These are phyloP conservation scores for Athene noctua DNA, from an alignment of 2,113 vertebrate genomes.

Conservation along the genomic window DNA sequence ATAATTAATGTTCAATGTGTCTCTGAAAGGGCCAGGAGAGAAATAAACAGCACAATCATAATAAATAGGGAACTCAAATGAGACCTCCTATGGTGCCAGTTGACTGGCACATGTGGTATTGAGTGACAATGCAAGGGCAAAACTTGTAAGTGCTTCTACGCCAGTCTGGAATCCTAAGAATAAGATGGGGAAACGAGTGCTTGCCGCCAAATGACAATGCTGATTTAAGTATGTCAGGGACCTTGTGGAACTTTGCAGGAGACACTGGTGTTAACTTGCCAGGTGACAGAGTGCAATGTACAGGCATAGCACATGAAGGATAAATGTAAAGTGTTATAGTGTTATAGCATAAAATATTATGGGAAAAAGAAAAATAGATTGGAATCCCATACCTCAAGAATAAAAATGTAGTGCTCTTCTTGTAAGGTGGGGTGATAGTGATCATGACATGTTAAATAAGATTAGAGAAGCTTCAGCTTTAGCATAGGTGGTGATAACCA, in stretches of 20 bases:
- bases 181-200: neutral
- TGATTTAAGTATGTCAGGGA: neutral
- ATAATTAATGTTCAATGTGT: neutral
- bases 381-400: neutral
- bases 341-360: neutral
- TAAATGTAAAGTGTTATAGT: neutral
- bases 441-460: neutral
- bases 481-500: neutral
- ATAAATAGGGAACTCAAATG: conserved; percentile 10
- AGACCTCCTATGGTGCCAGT: neutral
- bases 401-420: neutral
- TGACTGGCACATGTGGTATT: neutral
- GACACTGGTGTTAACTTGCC: neutral
- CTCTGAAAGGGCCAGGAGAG: neutral
- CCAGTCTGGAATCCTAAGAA: neutral
- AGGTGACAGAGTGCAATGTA: neutral
- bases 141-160: neutral
- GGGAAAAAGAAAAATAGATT: neutral
- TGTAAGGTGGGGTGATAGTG: neutral
- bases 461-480: neutral
- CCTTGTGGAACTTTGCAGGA: neutral
- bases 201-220: neutral
- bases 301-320: neutral
- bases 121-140: conserved; percentile 10
- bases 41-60: neutral